phyloP scores from a whole-genome alignment of 2,113 vertebrate species.

The Hippocampus abdominalis region DNA sequence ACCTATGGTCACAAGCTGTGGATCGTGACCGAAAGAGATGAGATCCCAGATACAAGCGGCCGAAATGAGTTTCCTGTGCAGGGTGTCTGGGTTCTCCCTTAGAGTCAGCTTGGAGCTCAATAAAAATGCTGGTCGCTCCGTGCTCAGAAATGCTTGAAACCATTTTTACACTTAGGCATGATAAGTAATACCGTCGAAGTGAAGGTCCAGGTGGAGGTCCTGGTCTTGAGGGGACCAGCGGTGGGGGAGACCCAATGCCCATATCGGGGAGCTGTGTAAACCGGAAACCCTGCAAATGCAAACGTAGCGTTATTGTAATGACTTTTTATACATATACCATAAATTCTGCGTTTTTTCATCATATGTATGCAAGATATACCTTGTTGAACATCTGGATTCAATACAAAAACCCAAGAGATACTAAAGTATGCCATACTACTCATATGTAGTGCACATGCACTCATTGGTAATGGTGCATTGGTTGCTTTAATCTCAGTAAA shows the following conservation, averaged over 20 bases:
- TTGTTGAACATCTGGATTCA: not conserved
- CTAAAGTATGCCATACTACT: not conserved
- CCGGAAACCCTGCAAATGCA: slow-evolving; percentile 82
- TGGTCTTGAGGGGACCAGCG: slow-evolving; percentile 88
- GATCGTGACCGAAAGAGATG: no score
- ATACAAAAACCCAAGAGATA: not conserved
- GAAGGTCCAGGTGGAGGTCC: slow-evolving; percentile 86
- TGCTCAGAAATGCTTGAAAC: no score
- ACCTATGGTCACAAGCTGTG: no score
- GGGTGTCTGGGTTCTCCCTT: no score
- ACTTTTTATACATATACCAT: not conserved
- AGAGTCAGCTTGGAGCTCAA: no score
- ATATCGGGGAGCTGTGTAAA: slow-evolving; percentile 98
- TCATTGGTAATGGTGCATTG: slow-evolving; percentile 13
- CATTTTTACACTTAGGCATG: no score
- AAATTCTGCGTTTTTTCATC: not conserved
- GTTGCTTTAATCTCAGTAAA: slow-evolving; percentile 17
- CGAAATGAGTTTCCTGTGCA: no score
- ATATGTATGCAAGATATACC: not conserved
- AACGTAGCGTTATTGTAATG: slow-evolving; percentile 1
- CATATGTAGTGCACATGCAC: not conserved
- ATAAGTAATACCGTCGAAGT: slow-evolving; percentile 75
- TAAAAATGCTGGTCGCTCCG: no score
- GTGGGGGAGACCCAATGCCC: slow-evolving; percentile 91
- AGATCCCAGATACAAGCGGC: no score